phyloP scores from a whole-genome alignment of 2,888 invertebrate species.

The Pecten maximus region DNA sequence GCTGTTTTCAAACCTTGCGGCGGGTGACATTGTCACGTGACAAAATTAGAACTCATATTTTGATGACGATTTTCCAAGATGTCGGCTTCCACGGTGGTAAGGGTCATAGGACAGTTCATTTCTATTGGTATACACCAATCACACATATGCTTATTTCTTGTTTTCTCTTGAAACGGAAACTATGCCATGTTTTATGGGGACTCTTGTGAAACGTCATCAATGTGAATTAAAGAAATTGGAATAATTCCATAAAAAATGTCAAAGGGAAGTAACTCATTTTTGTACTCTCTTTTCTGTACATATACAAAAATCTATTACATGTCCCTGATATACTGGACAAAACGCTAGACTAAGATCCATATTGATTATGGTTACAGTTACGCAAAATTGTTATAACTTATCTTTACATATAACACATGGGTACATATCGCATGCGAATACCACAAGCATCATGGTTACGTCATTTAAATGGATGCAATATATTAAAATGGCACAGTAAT shows the following conservation, averaged over 20 bases:
- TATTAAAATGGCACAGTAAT: too few species aligned
- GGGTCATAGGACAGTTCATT: neutral
- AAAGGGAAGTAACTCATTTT: neutral
- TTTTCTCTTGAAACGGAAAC: neutral
- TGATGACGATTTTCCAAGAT: slow-evolving; percentile 32
- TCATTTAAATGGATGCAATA: too few species aligned
- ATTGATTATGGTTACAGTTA: too few species aligned
- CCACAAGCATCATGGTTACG: too few species aligned
- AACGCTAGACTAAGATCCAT: too few species aligned
- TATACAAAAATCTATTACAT: too few species aligned
- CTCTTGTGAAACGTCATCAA: neutral
- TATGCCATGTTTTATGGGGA: neutral
- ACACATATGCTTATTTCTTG: neutral
- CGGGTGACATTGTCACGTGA: slow-evolving; percentile 46
- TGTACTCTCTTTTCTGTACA: too few species aligned
- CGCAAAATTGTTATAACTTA: too few species aligned
- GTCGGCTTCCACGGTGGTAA: slow-evolving; percentile 24
- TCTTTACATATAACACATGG: too few species aligned
- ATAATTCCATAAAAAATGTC: neutral
- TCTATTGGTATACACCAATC: neutral
- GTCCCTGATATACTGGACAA: too few species aligned
- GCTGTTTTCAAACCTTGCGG: slow-evolving; percentile 39
- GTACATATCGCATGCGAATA: too few species aligned
- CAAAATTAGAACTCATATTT: neutral
- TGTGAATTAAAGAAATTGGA: neutral